Evolutionary conservation across 1,140 invertebrate species (phyloP), one percentile per base, ranked within the genome.

Genomic region (Nephila pilipes): DNA sequence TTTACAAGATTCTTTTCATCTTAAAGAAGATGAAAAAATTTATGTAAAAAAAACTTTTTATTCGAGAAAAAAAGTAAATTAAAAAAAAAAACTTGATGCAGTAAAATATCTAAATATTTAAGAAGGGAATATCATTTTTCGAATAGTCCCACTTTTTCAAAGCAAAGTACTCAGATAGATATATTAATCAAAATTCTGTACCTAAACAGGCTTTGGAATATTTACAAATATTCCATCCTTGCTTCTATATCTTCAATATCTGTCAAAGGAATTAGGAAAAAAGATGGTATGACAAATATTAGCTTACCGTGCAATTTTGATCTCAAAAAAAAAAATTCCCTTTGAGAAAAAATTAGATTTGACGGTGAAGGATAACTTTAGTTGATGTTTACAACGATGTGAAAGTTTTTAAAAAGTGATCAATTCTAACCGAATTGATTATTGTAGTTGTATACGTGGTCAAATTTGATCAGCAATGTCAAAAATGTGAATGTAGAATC

Each of bases 361-460:
- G 85, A 87, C 85, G 29, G 29, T 38, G 85, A 87, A 63, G 55
- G 85, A 87, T 87, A 87, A 29, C 18, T 63, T 55, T 63, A 60
- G 55, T 55, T 87, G 38, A 36, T 60, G 57, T 58, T 60, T 60
- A 36, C 85, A n/a, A 32, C n/a, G 85, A 87, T 63, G 57, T 22
- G 29, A 87, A 87, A 36, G 46, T 87, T 87, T 87, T 87, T 87
- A 87, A 87, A 87, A 87, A 87, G 46, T 46, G 14, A 87, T 87
- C 85, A 87, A 63, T 87, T 87, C 36, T 87, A 18, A 87, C 55
- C n/a, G 57, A 87, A 87, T 63, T 87, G 85, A 87, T 87, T 87
- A 87, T 60, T 18, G n/a, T n/a, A 60, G 58, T 60, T 22, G 58
- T 18, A 18, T 22, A 60, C 58, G 22, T 18, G 16, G 5, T 60